phyloP scores from a whole-genome alignment of 2,888 invertebrate species.

The Cantharis nigra region DNA sequence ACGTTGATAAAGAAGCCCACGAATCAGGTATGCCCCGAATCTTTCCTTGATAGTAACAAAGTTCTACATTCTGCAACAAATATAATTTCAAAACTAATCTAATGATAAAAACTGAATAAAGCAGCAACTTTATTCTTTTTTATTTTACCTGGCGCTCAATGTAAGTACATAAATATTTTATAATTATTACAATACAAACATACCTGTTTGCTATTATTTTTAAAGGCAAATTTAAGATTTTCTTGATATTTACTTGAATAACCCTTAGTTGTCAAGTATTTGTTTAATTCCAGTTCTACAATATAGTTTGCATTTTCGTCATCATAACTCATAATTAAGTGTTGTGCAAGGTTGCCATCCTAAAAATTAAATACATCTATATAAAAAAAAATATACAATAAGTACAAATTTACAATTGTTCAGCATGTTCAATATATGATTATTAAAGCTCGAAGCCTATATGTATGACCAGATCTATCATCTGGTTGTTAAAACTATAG shows the following conservation, averaged over 20 bases:
- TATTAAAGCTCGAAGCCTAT: too few relatives aligned
- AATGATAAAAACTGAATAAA: too few relatives aligned
- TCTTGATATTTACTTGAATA: constrained; percentile 58
- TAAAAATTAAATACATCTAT: constrained; percentile 40
- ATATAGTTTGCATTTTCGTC: constrained; percentile 68
- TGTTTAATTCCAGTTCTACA: constrained; percentile 74
- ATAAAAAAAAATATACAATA: too few relatives aligned
- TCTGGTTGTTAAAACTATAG: too few relatives aligned
- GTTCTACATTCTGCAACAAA: constrained; percentile 61
- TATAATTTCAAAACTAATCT: too few relatives aligned
- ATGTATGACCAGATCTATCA: too few relatives aligned
- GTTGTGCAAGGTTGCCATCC: constrained; percentile 60
- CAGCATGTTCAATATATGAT: too few relatives aligned
- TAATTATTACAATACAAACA: too few relatives aligned
- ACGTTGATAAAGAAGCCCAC: constrained; percentile 85
- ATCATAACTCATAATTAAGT: constrained; percentile 67
- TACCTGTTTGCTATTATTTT: constrained; percentile 60
- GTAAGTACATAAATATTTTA: too few relatives aligned
- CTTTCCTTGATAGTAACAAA: constrained; percentile 79
- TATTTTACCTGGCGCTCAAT: too few relatives aligned
- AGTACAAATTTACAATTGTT: too few relatives aligned
- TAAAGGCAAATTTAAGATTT: constrained; percentile 58
- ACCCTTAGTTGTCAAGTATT: constrained; percentile 69
- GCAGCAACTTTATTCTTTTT: too few relatives aligned
- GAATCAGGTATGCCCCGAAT: constrained; percentile 72